phyloP scores from a whole-genome alignment of 1,140 invertebrate genomes.

The Microvelia longipes region DNA sequence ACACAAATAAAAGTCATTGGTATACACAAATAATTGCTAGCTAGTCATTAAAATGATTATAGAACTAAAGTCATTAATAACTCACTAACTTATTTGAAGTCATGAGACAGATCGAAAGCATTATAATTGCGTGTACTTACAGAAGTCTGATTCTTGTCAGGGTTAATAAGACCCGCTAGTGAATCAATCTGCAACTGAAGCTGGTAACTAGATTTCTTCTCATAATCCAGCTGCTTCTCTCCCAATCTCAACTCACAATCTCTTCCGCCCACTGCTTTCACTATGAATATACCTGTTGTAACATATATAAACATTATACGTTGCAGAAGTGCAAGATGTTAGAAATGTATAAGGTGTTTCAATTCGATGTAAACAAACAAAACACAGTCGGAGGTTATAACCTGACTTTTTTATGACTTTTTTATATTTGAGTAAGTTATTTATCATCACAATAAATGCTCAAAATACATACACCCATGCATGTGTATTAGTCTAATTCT shows the following conservation, averaged over 20 bases:
- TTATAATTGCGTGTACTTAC: slow-evolving; percentile 24
- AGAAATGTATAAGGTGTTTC: too few species aligned
- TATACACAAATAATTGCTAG: too few species aligned
- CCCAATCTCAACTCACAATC: slow-evolving; percentile 59
- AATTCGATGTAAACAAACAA: too few species aligned
- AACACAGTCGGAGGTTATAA: too few species aligned
- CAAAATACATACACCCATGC: too few species aligned
- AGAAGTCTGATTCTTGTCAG: slow-evolving; percentile 46
- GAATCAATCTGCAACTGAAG: slow-evolving; percentile 61
- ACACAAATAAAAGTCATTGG: too few species aligned
- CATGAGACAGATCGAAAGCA: too few species aligned
- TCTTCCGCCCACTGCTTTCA: slow-evolving; percentile 53
- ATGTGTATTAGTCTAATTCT: too few species aligned
- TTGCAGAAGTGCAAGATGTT: background rate
- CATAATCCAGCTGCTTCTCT: slow-evolving; percentile 50
- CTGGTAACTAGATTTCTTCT: slow-evolving; percentile 50
- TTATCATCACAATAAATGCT: background rate
- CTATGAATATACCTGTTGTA: slow-evolving; percentile 47
- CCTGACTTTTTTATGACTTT: too few species aligned
- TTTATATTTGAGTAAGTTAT: slow-evolving; percentile 6
- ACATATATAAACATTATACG: slow-evolving; percentile 3
- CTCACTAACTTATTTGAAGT: too few species aligned
- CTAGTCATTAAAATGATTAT: too few species aligned
- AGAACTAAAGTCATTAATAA: too few species aligned
- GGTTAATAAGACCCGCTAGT: slow-evolving; percentile 54